Conservation (phyloP, 2,888 invertebrate genomes). For the Julus scanicus region DNA sequence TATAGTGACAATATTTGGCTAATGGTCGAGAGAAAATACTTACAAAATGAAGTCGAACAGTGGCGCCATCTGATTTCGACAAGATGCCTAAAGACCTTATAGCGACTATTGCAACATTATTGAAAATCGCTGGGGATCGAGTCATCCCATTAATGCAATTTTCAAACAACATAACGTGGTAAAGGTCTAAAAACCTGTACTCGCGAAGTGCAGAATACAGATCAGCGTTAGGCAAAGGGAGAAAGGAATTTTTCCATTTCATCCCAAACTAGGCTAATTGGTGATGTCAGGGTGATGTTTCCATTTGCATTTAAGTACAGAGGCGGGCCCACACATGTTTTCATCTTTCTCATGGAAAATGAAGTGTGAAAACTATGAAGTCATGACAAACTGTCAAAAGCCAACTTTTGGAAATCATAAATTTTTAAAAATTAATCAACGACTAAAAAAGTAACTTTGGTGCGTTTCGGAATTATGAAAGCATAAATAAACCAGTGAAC, state of each 20-base stretch:
- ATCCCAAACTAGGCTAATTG: constrained; percentile 34
- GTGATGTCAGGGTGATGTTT: background rate
- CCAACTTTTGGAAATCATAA: background rate
- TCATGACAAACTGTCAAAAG: background rate
- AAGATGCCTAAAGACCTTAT: background rate
- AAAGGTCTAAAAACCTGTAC: background rate
- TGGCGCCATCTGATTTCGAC: background rate
- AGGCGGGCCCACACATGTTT: constrained; percentile 14
- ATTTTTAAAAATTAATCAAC: constrained; percentile 43
- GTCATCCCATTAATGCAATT: constrained; percentile 35
- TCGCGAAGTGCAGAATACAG: background rate
- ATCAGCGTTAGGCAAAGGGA: constrained; percentile 6
- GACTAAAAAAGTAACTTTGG: background rate
- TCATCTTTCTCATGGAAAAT: background rate
- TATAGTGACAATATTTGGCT: too few relatives aligned
- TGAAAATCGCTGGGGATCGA: background rate
- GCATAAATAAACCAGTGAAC: constrained; percentile 17
- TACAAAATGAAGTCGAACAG: background rate
- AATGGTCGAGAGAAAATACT: background rate
- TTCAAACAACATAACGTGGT: constrained; percentile 20
- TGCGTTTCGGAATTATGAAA: background rate
- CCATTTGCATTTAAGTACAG: constrained; percentile 22
- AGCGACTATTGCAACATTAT: background rate
- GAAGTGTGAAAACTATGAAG: constrained; percentile 4
- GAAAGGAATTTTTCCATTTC: constrained; percentile 6